Evolutionary conservation across 2,797 vertebrate genomes (phyloP).

Genomic region (Eulemur albifrons): DNA sequence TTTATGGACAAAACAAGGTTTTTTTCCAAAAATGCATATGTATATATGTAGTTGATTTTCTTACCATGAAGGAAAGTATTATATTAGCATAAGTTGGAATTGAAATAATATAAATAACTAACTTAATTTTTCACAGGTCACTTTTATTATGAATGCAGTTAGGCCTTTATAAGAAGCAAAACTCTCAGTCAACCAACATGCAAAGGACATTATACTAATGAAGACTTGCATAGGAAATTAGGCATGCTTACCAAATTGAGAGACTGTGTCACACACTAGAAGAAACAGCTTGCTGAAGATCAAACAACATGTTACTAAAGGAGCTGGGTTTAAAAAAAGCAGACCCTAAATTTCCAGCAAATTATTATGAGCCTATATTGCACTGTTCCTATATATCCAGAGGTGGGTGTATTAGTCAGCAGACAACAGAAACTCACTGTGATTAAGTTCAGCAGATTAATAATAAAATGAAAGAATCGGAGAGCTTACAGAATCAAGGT

Average conservation of each 20-base stretch:
- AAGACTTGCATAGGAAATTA: neutral
- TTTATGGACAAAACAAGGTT: neutral
- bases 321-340: neutral
- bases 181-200: neutral
- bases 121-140: neutral
- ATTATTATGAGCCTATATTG: neutral
- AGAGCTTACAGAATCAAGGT: neutral
- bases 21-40: neutral
- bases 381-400: neutral
- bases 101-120: neutral
- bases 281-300: neutral
- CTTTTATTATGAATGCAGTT: neutral
- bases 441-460: neutral
- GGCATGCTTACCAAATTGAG: neutral
- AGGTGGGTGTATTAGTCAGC: neutral
- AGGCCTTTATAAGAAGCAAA: neutral
- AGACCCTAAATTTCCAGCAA: neutral
- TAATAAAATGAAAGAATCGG: neutral
- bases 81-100: neutral
- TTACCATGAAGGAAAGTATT: neutral
- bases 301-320: neutral
- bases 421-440: neutral
- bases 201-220: neutral
- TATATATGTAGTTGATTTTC: neutral
- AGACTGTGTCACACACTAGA: neutral